These are phyloP conservation scores for Octopus bimaculoides DNA, from an alignment of 1,140 invertebrate species.

Conservation along the genomic window DNA sequence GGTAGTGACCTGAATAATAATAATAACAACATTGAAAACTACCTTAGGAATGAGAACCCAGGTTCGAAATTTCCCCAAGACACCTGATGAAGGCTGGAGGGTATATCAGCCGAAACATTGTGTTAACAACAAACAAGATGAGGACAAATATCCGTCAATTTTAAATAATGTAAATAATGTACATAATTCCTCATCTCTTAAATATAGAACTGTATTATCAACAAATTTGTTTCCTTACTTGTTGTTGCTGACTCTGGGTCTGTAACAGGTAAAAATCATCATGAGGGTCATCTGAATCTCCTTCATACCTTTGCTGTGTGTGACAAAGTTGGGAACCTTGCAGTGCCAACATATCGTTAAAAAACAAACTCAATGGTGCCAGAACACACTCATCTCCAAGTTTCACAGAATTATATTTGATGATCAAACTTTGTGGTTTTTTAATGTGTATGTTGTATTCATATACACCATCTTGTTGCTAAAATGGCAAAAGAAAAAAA, in stretches of 20 bases:
- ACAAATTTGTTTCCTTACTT: not conserved
- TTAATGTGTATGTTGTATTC: conserved; percentile 77
- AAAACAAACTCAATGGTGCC: conserved; percentile 82
- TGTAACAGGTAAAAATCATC: conserved; percentile 80
- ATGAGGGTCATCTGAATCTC: conserved; percentile 89
- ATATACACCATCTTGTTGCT: conserved; percentile 79
- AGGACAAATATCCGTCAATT: too few species aligned
- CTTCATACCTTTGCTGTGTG: conserved; percentile 71
- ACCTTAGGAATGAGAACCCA: too few species aligned
- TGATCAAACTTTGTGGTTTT: conserved; percentile 69
- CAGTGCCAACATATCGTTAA: conserved; percentile 83
- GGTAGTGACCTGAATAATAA: too few species aligned
- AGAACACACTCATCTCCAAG: conserved; percentile 92
- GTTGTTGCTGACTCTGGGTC: conserved; percentile 25
- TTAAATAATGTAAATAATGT: too few species aligned
- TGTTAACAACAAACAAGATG: too few species aligned
- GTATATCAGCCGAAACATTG: too few species aligned
- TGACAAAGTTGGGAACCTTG: conserved; percentile 64
- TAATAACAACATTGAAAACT: too few species aligned
- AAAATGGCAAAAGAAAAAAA: conserved; percentile 25
- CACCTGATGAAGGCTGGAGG: too few species aligned
- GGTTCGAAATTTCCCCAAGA: too few species aligned
- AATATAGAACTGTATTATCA: too few species aligned
- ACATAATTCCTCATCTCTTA: too few species aligned
- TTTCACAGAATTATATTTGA: conserved; percentile 71